Evolutionary conservation across 1,140 invertebrate species (phyloP).

Genomic region (Phthorimaea operculella): DNA sequence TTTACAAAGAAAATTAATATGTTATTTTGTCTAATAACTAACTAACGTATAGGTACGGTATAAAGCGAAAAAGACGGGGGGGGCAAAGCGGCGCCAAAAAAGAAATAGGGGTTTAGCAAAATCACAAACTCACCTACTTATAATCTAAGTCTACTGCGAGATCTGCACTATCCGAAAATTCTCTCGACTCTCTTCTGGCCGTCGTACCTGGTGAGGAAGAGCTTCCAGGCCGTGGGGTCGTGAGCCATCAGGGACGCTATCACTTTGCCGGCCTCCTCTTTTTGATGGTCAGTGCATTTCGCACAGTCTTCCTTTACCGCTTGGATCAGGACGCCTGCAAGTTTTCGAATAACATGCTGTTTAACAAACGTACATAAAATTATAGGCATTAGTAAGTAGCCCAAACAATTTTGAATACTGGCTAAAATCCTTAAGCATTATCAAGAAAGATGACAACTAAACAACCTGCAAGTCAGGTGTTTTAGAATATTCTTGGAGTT

Average conservation of each 20-base stretch:
- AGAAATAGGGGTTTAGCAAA: constrained; percentile 8
- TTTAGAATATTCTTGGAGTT: too few species aligned
- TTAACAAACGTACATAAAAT: background rate
- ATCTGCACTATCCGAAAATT: constrained; percentile 33
- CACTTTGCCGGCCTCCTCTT: constrained; percentile 40
- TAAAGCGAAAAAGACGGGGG: too few species aligned
- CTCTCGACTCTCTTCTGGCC: constrained; percentile 34
- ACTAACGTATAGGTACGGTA: too few species aligned
- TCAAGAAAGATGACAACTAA: too few species aligned
- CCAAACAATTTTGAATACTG: too few species aligned
- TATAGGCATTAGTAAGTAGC: too few species aligned
- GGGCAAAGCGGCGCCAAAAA: too few species aligned
- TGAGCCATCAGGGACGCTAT: constrained; percentile 53
- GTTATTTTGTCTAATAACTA: too few species aligned
- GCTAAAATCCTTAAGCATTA: too few species aligned
- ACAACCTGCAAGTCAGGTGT: too few species aligned
- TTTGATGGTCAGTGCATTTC: constrained; percentile 37
- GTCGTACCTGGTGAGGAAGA: constrained; percentile 58
- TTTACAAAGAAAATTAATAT: too few species aligned
- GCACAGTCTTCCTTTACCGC: constrained; percentile 49
- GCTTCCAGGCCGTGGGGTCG: constrained; percentile 51
- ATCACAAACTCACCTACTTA: background rate
- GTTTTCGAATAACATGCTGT: background rate
- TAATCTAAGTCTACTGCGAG: too few species aligned
- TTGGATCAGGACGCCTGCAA: constrained; percentile 44